Percentiles rank a stretch among this genome's conserved stretches.
Conservation (phyloP, 2,113 vertebrate species). For the Prolemur simus region DNA sequence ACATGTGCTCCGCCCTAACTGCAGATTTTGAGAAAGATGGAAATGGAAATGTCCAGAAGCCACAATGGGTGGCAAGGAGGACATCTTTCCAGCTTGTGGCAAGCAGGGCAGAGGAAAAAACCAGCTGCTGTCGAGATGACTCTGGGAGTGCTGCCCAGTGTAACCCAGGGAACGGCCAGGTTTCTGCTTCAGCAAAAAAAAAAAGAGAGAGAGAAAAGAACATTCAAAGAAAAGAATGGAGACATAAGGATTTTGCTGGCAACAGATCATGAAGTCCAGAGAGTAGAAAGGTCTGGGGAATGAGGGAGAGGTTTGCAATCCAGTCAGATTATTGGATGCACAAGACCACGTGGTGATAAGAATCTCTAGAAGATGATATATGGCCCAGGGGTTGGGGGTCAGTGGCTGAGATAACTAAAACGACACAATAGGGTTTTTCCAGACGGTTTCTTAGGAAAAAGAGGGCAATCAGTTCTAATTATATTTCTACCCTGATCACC, state of each 20-base stretch:
- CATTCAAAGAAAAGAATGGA: neutral
- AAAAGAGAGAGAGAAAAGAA: neutral
- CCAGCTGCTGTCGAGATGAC: neutral
- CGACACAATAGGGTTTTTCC: neutral
- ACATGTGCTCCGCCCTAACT: accelerated
- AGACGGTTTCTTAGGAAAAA: neutral
- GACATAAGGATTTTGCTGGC: neutral
- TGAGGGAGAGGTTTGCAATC: neutral
- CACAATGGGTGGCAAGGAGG: neutral
- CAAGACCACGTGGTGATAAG: too few relatives aligned
- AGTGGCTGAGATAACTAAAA: neutral
- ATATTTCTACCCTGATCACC: neutral
- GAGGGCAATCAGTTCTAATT: neutral
- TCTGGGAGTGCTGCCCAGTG: neutral
- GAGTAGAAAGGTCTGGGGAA: neutral
- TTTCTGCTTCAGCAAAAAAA: neutral
- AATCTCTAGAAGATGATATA: neutral
- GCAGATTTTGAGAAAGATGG: neutral
- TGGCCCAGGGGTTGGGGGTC: neutral
- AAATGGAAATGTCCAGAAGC: neutral
- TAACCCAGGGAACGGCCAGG: neutral
- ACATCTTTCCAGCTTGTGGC: neutral
- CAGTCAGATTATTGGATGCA: neutral
- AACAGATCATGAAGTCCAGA: neutral
- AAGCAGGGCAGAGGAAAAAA: neutral